Conservation (phyloP, 1,140 invertebrate species). For the Sitobion miscanthi region DNA sequence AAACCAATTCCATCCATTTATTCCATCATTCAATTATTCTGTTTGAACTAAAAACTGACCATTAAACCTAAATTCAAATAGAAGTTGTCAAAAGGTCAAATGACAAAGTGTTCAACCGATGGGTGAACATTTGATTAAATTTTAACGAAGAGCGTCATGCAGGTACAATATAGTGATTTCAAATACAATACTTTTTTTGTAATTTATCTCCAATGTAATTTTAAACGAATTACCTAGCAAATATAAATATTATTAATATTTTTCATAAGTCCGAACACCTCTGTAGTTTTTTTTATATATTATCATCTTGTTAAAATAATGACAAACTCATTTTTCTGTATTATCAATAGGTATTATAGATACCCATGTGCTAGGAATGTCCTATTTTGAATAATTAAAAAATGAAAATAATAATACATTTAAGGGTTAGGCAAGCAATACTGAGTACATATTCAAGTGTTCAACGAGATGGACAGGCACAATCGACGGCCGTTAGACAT, state of each 20-base stretch:
- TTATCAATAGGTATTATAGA: no score
- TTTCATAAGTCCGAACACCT: no score
- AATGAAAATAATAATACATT: no score
- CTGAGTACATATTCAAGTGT: no score
- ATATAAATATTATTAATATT: not conserved
- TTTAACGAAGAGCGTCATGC: not conserved
- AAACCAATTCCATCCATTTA: not conserved
- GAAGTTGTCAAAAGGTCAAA: not conserved
- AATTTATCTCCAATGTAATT: not conserved
- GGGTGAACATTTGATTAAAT: not conserved
- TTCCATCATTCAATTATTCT: not conserved
- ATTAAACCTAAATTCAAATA: slow-evolving; percentile 15
- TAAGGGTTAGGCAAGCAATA: no score
- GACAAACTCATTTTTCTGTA: no score
- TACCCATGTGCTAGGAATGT: no score
- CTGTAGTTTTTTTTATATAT: no score
- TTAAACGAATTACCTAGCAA: not conserved
- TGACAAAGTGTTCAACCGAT: not conserved
- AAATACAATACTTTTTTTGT: not conserved
- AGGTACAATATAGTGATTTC: not conserved
- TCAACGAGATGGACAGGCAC: not conserved
- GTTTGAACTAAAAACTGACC: not conserved
- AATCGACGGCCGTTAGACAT: not conserved
- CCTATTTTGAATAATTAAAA: no score
- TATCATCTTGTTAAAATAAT: no score